These are phyloP conservation scores for Salvelinus sp. DNA, from an alignment of 2,113 vertebrate genomes.

Conservation along the genomic window DNA sequence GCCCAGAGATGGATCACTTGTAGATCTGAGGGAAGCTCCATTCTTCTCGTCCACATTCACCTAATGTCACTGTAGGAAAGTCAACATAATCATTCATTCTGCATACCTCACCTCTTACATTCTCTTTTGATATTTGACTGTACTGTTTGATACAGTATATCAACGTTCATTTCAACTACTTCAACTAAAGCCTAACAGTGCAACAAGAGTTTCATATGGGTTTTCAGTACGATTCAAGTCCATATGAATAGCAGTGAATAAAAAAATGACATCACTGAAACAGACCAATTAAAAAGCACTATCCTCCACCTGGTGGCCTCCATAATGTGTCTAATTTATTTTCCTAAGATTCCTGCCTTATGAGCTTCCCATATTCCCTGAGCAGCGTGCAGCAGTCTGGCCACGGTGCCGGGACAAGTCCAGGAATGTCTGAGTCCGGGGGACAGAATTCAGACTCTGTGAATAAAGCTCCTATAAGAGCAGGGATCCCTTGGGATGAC, in stretches of 20 bases:
- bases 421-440: constrained; percentile 48
- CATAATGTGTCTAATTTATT: constrained; percentile 13
- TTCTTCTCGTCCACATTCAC: not conserved
- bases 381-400: constrained; percentile 21
- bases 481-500: constrained; percentile 34
- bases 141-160: too few relatives aligned
- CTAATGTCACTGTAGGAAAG: too few relatives aligned
- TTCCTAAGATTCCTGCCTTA: constrained; percentile 18
- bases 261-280: not conserved
- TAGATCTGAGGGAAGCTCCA: constrained; percentile 8
- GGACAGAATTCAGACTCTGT: constrained; percentile 38
- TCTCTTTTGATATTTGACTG: too few relatives aligned
- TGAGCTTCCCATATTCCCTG: constrained; percentile 33
- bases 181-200: not conserved
- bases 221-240: too few relatives aligned
- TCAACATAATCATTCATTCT: not conserved
- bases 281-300: not conserved
- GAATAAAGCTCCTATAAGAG: constrained; percentile 34
- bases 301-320: not conserved
- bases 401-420: constrained; percentile 42
- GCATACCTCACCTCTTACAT: not conserved
- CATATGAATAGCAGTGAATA: not conserved
- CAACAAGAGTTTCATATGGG: not conserved
- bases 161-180: constrained; percentile 6
- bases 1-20: constrained; percentile 59